These are phyloP conservation scores for Phymorhynchus buccinoides DNA, from an alignment of 1,140 invertebrate genomes.

Conservation along the genomic window DNA sequence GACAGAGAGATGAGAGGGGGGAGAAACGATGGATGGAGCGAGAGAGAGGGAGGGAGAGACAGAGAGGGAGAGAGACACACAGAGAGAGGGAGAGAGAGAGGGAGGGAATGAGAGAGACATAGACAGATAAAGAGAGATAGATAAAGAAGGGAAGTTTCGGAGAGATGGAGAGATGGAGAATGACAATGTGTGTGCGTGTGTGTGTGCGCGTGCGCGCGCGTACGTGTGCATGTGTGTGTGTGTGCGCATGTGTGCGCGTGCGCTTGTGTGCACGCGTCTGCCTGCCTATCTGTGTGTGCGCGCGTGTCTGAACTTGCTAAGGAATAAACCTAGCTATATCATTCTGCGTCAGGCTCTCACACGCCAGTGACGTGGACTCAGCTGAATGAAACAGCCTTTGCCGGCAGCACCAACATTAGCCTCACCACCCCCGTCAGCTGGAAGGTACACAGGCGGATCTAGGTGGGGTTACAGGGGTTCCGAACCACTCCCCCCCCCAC, in stretches of 20 bases:
- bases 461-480: too few relatives aligned
- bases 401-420: slow-evolving; percentile 50
- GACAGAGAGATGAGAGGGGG: too few relatives aligned
- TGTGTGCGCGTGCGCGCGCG: not conserved
- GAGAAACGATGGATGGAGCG: too few relatives aligned
- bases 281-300: not conserved
- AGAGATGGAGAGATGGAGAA: too few relatives aligned
- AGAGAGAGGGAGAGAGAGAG: too few relatives aligned
- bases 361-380: slow-evolving; percentile 64
- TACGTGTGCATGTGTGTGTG: not conserved
- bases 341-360: slow-evolving; percentile 25
- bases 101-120: too few relatives aligned
- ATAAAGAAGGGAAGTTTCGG: too few relatives aligned
- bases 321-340: too few relatives aligned
- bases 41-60: too few relatives aligned
- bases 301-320: not conserved
- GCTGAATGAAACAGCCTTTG: slow-evolving; percentile 58
- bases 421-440: slow-evolving; percentile 62
- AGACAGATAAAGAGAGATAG: too few relatives aligned
- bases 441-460: slow-evolving; percentile 39
- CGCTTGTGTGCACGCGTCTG: not conserved
- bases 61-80: too few relatives aligned
- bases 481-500: too few relatives aligned
- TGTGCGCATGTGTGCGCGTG: not conserved
- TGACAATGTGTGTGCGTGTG: not conserved